A percentile compares a stretch with the other conserved stretches of the same genome.
Evolutionary conservation across 2,888 invertebrate genomes (phyloP).

Genomic region (Lycophotia porphyrea): DNA sequence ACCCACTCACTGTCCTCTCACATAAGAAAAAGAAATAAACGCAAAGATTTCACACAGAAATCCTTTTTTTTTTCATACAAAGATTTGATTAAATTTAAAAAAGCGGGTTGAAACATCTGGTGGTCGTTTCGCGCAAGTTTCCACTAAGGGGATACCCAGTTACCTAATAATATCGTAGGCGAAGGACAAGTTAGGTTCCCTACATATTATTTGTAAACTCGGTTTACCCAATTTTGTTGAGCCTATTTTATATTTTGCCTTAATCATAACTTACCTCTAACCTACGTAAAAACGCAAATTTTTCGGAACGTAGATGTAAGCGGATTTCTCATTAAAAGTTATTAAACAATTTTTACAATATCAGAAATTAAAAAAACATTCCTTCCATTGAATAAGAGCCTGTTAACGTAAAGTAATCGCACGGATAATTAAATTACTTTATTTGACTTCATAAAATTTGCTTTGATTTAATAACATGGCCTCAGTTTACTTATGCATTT

Average conservation of each 20-base stretch:
- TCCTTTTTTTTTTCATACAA: slow-evolving; percentile 30
- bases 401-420: slow-evolving; percentile 30
- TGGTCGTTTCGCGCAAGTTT: slow-evolving; percentile 47
- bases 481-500: not conserved
- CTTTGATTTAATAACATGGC: not conserved
- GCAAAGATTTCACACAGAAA: slow-evolving; percentile 29
- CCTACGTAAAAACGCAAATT: slow-evolving; percentile 8
- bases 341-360: slow-evolving; percentile 5
- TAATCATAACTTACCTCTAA: slow-evolving; percentile 41
- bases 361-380: slow-evolving; percentile 19
- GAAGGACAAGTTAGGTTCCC: slow-evolving; percentile 25
- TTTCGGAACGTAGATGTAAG: not conserved
- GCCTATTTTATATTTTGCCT: slow-evolving; percentile 27
- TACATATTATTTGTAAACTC: slow-evolving; percentile 51
- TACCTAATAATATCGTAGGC: slow-evolving; percentile 43
- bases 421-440: slow-evolving; percentile 25
- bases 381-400: not conserved
- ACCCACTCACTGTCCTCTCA: not conserved
- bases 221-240: slow-evolving; percentile 23
- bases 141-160: slow-evolving; percentile 35
- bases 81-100: slow-evolving; percentile 63
- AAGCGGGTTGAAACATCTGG: slow-evolving; percentile 53
- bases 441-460: not conserved
- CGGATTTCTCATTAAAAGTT: slow-evolving; percentile 43
- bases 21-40: slow-evolving; percentile 21